Evolutionary conservation across 35 echinoderm and acorn worm genomes (phyloP).

Genomic region (Nesometra sesokonis): DNA sequence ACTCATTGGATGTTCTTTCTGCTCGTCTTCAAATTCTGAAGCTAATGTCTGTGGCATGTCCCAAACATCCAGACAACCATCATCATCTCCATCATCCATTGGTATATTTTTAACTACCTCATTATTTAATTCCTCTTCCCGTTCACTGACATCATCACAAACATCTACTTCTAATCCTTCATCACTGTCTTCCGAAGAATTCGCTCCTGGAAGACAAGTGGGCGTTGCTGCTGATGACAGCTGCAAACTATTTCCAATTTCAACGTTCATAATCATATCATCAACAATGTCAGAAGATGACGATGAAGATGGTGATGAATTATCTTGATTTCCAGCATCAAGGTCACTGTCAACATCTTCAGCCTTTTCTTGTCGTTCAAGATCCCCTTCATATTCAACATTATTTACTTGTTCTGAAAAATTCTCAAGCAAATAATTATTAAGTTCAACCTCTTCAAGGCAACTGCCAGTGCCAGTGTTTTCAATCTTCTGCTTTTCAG

Average conservation of each 20-base stretch:
- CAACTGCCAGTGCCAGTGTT: background rate
- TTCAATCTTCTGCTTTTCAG: background rate
- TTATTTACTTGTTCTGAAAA: background rate
- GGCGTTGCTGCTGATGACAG: background rate
- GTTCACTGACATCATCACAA: background rate
- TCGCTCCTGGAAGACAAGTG: background rate
- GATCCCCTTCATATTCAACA: background rate
- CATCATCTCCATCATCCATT: background rate
- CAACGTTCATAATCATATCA: background rate
- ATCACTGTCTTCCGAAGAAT: background rate
- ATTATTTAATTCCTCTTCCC: background rate
- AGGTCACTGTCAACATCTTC: background rate
- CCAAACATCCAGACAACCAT: background rate
- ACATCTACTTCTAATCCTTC: background rate
- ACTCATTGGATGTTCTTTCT: background rate
- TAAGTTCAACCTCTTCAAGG: background rate
- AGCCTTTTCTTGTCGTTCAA: background rate
- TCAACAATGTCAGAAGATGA: background rate
- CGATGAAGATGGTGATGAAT: background rate
- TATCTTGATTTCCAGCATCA: background rate
- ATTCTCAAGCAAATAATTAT: background rate
- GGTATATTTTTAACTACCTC: background rate
- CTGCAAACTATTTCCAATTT: background rate
- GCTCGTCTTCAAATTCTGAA: background rate
- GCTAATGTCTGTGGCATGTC: background rate